Conservation (phyloP, 2,797 vertebrate genomes). For the Rhinoraja longicauda region DNA sequence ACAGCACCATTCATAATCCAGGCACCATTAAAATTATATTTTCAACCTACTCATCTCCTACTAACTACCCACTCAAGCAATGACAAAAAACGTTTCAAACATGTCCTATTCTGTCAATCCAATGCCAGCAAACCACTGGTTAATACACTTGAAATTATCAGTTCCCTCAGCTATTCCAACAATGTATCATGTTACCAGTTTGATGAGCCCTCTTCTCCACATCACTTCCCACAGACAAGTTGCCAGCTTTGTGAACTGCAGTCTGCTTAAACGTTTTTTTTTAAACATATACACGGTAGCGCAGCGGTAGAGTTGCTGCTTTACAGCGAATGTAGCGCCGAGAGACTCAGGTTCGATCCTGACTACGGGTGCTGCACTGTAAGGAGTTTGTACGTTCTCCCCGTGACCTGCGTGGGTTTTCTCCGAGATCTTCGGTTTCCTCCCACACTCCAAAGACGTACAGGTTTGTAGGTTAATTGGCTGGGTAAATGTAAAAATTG, state of each 20-base stretch:
- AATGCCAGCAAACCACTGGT: not conserved
- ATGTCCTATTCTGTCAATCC: not conserved
- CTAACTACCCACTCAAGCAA: not conserved
- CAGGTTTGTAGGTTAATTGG: no score
- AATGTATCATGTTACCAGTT: not conserved
- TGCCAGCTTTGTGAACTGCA: not conserved
- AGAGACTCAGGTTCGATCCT: no score
- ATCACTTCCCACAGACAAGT: not conserved
- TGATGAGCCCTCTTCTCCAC: not conserved
- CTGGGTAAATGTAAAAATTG: no score
- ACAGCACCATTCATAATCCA: not conserved
- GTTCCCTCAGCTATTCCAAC: not conserved
- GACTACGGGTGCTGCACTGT: no score
- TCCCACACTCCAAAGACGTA: no score
- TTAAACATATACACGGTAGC: no score
- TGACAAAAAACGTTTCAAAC: not conserved
- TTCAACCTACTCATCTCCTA: not conserved
- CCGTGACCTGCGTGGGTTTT: no score
- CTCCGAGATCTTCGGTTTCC: no score
- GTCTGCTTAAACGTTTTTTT: no score
- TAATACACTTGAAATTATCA: not conserved
- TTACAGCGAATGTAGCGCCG: no score
- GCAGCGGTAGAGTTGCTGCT: no score
- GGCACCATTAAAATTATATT: not conserved
- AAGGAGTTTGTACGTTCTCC: no score